These are phyloP conservation scores for Drosophila yakuba DNA, from an alignment of 1,140 invertebrate species.

Conservation along the genomic window DNA sequence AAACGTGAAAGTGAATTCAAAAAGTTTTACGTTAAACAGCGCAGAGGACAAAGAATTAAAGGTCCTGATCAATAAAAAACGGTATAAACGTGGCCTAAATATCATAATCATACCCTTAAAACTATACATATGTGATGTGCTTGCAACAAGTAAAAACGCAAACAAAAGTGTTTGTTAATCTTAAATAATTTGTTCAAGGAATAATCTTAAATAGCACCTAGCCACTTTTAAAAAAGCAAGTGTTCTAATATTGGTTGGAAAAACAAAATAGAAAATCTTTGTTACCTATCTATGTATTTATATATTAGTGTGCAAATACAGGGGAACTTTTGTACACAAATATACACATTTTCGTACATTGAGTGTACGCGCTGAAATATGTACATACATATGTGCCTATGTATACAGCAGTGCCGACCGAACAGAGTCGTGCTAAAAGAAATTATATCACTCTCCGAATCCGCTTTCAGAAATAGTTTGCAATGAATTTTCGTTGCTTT, in stretches of 20 bases:
- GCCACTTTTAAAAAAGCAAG: conserved; percentile 58
- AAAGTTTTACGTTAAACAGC: too few relatives aligned
- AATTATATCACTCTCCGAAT: conserved; percentile 75
- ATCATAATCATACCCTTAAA: not conserved
- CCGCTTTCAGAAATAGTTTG: conserved; percentile 69
- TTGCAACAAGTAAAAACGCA: conserved; percentile 47
- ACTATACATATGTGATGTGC: not conserved
- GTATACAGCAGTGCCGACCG: conserved; percentile 49
- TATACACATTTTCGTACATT: not conserved
- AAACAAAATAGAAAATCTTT: conserved; percentile 52
- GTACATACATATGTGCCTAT: conserved; percentile 9
- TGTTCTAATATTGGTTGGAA: conserved; percentile 14
- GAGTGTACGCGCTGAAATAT: not conserved
- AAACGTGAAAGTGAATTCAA: too few relatives aligned
- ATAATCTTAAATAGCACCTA: not conserved
- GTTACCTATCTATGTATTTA: conserved; percentile 4
- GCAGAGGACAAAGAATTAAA: too few relatives aligned
- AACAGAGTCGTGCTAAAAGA: conserved; percentile 58
- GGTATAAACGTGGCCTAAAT: not conserved
- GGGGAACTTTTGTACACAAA: not conserved
- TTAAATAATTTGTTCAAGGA: conserved; percentile 36
- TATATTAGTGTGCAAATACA: too few relatives aligned
- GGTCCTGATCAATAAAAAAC: not conserved
- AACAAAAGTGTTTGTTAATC: not conserved
- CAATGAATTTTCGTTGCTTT: conserved; percentile 42